A percentile compares a stretch with the other conserved stretches of the same genome.
These are phyloP conservation scores for Coluber constrictor DNA, from an alignment of 2,797 vertebrate genomes.

Conservation along the genomic window DNA sequence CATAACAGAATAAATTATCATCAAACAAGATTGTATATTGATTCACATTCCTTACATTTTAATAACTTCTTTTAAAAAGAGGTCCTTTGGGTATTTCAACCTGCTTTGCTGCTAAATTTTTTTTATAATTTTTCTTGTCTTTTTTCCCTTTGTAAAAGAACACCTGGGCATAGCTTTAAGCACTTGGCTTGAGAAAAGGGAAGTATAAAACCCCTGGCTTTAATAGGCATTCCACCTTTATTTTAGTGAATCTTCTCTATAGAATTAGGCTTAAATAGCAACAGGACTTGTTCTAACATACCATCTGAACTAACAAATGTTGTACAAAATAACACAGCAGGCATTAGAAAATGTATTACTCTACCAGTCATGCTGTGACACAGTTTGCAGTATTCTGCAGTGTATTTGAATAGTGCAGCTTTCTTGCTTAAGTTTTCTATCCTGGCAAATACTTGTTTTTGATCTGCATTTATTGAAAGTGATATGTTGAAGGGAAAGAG, in stretches of 20 bases:
- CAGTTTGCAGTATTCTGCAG: background rate
- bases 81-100: background rate
- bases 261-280: background rate
- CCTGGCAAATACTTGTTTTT: background rate
- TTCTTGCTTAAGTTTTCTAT: background rate
- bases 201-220: background rate
- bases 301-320: constrained; percentile 5
- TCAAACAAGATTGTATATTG: background rate
- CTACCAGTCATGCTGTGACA: background rate
- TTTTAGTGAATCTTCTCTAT: background rate
- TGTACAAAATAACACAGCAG: background rate
- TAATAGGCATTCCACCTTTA: background rate
- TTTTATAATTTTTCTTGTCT: background rate
- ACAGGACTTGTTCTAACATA: background rate
- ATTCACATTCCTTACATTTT: background rate
- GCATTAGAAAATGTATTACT: background rate
- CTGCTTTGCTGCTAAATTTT: background rate
- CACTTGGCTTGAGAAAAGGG: background rate
- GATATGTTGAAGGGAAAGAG: background rate
- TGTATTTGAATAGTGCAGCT: background rate
- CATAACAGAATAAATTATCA: background rate
- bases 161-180: background rate
- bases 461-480: background rate
- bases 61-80: background rate
- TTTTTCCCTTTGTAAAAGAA: background rate